Percentiles rank a stretch among this genome's conserved stretches.
These are phyloP conservation scores for Podarcis siculus DNA, from an alignment of 2,797 vertebrate species.

Conservation along the genomic window DNA sequence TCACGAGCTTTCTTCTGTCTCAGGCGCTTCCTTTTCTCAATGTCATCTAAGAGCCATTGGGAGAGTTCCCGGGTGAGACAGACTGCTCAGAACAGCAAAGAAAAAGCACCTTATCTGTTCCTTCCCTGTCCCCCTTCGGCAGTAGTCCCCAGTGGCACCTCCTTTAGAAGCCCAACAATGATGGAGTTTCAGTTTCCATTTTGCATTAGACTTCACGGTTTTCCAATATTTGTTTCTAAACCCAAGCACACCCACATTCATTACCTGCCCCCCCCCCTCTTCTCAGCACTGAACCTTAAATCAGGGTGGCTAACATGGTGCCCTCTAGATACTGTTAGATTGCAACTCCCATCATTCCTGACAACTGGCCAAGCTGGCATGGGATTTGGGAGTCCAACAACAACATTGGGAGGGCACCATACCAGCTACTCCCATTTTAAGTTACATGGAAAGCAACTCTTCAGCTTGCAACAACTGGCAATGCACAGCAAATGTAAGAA, in stretches of 20 bases:
- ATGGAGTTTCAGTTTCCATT: neutral
- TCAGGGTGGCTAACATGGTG: neutral
- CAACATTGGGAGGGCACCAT: too few relatives aligned
- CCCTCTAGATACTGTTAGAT: too few relatives aligned
- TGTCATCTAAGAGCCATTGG: conserved; percentile 83
- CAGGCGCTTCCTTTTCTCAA: conserved; percentile 93
- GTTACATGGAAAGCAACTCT: neutral
- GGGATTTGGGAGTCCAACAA: too few relatives aligned
- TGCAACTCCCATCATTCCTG: too few relatives aligned
- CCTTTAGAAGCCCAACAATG: too few relatives aligned
- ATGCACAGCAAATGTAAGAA: neutral
- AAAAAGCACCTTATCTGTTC: neutral
- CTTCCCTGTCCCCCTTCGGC: too few relatives aligned
- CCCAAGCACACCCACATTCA: neutral
- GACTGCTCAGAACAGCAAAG: neutral
- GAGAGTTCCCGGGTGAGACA: neutral
- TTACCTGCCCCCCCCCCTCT: neutral
- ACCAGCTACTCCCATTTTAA: too few relatives aligned
- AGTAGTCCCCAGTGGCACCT: neutral
- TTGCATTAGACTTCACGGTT: neutral
- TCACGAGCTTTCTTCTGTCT: conserved; percentile 96
- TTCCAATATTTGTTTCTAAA: neutral
- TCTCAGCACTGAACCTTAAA: neutral
- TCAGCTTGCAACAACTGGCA: neutral
- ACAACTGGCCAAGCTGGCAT: too few relatives aligned